Evolutionary conservation across 2,797 vertebrate genomes (phyloP).

Genomic region (Cossypha niveicapilla): DNA sequence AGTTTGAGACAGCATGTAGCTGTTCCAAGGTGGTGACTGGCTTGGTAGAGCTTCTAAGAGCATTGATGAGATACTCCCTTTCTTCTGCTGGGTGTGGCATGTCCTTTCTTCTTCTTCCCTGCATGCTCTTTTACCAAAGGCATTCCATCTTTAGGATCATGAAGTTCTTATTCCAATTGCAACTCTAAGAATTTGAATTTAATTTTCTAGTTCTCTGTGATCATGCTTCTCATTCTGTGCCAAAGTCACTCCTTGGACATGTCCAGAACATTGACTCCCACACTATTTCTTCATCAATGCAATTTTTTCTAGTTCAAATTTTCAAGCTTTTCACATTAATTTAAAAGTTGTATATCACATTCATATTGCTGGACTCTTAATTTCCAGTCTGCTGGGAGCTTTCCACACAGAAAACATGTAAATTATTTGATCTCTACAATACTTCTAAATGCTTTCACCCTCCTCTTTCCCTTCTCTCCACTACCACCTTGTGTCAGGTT

Average conservation of each 20-base stretch:
- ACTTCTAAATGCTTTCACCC: background rate
- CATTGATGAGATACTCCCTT: background rate
- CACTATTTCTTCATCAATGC: background rate
- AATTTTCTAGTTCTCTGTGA: background rate
- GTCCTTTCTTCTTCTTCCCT: background rate
- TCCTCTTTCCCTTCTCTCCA: background rate
- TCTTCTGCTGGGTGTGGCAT: background rate
- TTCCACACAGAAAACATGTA: background rate
- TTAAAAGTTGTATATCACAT: background rate
- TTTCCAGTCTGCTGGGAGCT: background rate
- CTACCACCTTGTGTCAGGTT: slow-evolving; percentile 46
- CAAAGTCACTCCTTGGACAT: background rate
- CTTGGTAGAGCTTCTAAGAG: background rate
- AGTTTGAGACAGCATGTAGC: background rate
- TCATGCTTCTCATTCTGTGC: background rate
- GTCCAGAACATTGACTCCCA: background rate
- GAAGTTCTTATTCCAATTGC: background rate
- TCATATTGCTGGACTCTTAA: background rate
- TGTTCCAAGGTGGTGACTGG: background rate
- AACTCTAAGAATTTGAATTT: background rate
- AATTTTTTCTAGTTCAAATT: background rate
- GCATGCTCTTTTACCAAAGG: background rate
- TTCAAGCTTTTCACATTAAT: background rate
- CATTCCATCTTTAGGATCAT: background rate
- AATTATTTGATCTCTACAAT: background rate